A percentile compares a stretch with the other conserved stretches of the same genome.
Conservation (phyloP, 92 coral and sea anemone genomes). For the Umimayanthus kanabou region DNA sequence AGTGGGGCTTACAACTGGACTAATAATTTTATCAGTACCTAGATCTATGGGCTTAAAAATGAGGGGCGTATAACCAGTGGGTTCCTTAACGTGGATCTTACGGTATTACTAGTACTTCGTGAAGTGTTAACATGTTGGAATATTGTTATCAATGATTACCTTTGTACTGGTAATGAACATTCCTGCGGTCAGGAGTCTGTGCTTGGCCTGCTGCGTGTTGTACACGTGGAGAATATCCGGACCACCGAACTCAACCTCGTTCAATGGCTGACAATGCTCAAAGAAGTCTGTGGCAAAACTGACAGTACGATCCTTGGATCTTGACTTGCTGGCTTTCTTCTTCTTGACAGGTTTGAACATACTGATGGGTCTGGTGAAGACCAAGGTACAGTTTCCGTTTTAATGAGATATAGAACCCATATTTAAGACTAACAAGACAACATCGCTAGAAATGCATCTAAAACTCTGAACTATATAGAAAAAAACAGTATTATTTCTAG, state of each 20-base stretch:
- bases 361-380: conserved; percentile 72
- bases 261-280: conserved; percentile 94
- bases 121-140: not conserved
- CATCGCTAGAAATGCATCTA: too few species aligned
- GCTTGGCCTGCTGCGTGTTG: conserved; percentile 96
- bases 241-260: conserved; percentile 95
- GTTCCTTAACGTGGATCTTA: too few species aligned
- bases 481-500: too few species aligned
- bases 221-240: conserved; percentile 92
- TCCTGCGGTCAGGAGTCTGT: conserved; percentile 95
- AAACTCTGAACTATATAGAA: too few species aligned
- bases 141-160: conserved; percentile 48
- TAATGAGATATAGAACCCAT: not conserved
- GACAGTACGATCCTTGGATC: conserved; percentile 81
- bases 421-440: not conserved
- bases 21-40: too few species aligned
- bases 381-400: not conserved
- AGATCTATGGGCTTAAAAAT: too few species aligned
- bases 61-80: too few species aligned
- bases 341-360: conserved; percentile 84
- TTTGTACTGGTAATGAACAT: conserved; percentile 97
- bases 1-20: too few species aligned
- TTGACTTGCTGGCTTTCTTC: conserved; percentile 80
- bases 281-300: conserved; percentile 94
- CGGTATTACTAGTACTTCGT: too few species aligned